Base-by-base conservation (phyloP, 23 tunicate species). In the Styela plicata region DNA sequence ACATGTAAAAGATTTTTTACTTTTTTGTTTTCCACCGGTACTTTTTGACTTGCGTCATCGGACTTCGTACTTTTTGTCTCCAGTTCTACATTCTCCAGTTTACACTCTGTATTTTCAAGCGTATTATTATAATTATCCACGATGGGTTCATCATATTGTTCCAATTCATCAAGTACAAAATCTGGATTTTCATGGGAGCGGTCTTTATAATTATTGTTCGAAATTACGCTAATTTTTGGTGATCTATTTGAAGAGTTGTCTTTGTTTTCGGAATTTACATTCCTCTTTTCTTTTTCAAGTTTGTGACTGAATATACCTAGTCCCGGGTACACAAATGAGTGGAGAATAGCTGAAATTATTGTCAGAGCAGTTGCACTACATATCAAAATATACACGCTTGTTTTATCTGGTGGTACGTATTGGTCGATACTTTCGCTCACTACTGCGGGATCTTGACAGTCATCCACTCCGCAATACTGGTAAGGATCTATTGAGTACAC, bases 371-470 rank as follows among this genome's bases (percentile, higher is more conserved):
- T 22, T 21, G 77, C 37, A 17, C 32, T 34, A 17, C 26, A 71
- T 2, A 30, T 34, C 7, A 71, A 34, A 71, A 71, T 71, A 30
- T 71, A 30, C 7, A 71, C 17, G 35, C 77, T 71, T 27, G 77
- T 71, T 34, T 34, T 71, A 32, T 70, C 78, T 19, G 87, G 82
- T 2, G 87, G 87, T 13, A 26, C 30, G 34, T 84, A 84, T 27
- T 84, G 79, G 31, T 78, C 79, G 34, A 74, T 31, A 29, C 24
- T 84, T 63, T 74, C 69, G 26, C 64, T 25, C 3, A 78, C 78
- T 2, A 75, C 82, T 62, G 52, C 30, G 7, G 87, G 74, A 31
- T 84, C 87, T 63, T 84, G 87, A 28, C 87, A 84, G 32, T 84
- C 87, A 25, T 84, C 74, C 22, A 78, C 87, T 30, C 87, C 87